Evolutionary conservation across 2,888 invertebrate species (phyloP).

Genomic region (Glaucopsyche alexis): DNA sequence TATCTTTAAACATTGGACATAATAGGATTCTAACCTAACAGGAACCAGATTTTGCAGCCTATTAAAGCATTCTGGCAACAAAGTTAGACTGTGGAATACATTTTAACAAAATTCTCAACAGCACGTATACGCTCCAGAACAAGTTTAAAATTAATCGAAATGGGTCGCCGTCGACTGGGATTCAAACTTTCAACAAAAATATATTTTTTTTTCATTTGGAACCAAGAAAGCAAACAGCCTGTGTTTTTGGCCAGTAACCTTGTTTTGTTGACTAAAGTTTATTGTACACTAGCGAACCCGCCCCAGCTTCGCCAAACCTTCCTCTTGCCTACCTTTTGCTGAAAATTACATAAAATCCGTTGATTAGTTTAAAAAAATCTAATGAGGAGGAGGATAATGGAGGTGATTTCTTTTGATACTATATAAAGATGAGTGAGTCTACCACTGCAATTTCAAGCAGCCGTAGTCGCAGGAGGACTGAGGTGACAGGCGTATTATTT

Average conservation of each 20-base stretch:
- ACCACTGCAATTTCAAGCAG: too few species aligned
- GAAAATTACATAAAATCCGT: too few species aligned
- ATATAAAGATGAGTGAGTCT: too few species aligned
- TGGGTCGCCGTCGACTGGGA: not conserved
- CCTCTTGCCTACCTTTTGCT: too few species aligned
- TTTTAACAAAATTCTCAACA: not conserved
- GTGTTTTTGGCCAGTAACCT: not conserved
- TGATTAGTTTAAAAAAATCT: too few species aligned
- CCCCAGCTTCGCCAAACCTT: too few species aligned
- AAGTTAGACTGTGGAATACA: not conserved
- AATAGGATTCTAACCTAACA: not conserved
- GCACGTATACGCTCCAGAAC: not conserved
- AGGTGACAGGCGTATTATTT: too few species aligned
- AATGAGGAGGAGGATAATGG: too few species aligned
- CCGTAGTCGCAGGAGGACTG: too few species aligned
- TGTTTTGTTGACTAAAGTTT: not conserved
- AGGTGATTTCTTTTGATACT: too few species aligned
- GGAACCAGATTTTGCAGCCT: not conserved
- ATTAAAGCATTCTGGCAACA: not conserved
- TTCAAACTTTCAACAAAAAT: not conserved
- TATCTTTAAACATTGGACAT: not conserved
- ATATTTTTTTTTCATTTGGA: not conserved
- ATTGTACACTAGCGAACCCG: not conserved
- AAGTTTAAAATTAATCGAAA: constrained; percentile 13
- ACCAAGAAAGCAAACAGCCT: not conserved